These are phyloP conservation scores for Phortica variegata DNA, from an alignment of 1,140 invertebrate species.

Conservation along the genomic window DNA sequence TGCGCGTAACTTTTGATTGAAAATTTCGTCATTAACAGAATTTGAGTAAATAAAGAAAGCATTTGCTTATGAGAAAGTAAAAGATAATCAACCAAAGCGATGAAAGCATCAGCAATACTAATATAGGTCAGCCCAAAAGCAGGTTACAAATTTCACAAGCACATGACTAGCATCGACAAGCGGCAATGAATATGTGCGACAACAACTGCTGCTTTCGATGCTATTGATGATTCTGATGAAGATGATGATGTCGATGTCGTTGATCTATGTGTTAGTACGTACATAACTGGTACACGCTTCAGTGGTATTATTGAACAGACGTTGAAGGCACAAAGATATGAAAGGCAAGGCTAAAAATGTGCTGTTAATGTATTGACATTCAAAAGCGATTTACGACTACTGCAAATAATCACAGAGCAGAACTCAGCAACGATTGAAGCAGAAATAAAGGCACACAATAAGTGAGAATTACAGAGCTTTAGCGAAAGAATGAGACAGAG, in stretches of 20 bases:
- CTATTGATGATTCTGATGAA: conserved; percentile 19
- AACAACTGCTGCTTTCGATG: conserved; percentile 30
- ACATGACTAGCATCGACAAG: conserved; percentile 52
- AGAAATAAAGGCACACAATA: conserved; percentile 45
- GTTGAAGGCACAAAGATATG: too few relatives aligned
- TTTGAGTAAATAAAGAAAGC: too few relatives aligned
- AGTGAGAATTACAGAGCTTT: conserved; percentile 35
- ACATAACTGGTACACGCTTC: too few relatives aligned
- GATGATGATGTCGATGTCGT: too few relatives aligned
- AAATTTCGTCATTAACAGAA: too few relatives aligned
- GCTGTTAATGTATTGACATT: background rate
- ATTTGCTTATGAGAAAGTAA: too few relatives aligned
- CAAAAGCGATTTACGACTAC: conserved; percentile 28
- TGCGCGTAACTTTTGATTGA: too few relatives aligned
- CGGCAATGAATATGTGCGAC: conserved; percentile 26
- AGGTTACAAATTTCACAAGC: conserved; percentile 7
- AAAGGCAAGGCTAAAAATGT: too few relatives aligned
- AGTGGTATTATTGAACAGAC: too few relatives aligned
- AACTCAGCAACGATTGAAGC: too few relatives aligned
- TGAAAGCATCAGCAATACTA: conserved; percentile 46
- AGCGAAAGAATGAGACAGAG: too few relatives aligned
- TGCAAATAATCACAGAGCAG: conserved; percentile 37
- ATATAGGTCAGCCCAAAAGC: conserved; percentile 8
- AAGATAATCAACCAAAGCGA: conserved; percentile 45
- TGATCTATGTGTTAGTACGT: too few relatives aligned